These are phyloP conservation scores for Pandemis corylana DNA, from an alignment of 2,888 invertebrate genomes.

Conservation along the genomic window DNA sequence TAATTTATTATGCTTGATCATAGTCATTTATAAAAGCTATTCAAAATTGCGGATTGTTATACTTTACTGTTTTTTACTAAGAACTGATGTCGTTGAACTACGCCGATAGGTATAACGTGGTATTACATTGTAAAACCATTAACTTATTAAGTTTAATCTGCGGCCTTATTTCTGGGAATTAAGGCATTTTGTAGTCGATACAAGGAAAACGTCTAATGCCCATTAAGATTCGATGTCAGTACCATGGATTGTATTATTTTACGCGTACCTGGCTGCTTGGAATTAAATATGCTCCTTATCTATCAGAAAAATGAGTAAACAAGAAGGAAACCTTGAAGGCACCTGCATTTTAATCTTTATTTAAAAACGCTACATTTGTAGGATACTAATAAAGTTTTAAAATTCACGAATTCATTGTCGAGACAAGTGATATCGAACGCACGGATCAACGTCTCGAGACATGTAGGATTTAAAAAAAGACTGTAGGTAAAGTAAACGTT, in stretches of 20 bases:
- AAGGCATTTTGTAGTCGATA: conserved; percentile 1
- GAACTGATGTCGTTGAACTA: neutral
- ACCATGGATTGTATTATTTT: conserved; percentile 29
- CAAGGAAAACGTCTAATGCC: conserved; percentile 27
- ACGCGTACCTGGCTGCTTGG: conserved; percentile 46
- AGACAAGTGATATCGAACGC: conserved; percentile 46
- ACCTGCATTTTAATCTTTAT: conserved; percentile 61
- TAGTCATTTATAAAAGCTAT: neutral
- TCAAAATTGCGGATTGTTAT: neutral
- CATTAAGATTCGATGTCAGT: conserved; percentile 24
- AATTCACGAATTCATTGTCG: conserved; percentile 58
- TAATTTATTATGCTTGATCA: neutral
- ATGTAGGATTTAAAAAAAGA: neutral
- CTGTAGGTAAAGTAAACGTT: neutral
- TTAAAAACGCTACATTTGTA: conserved; percentile 62
- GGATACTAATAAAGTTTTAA: conserved; percentile 68
- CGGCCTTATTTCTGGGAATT: conserved; percentile 8
- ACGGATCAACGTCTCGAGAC: conserved; percentile 8
- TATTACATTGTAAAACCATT: conserved; percentile 26
- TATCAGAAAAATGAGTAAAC: conserved; percentile 66
- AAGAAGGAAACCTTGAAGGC: conserved; percentile 65
- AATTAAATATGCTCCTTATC: conserved; percentile 62
- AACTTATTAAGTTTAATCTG: conserved; percentile 12
- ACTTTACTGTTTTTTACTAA: neutral
- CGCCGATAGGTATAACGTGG: neutral